These are phyloP conservation scores for Jacana jacana DNA, from an alignment of 2,113 vertebrate species.

Conservation along the genomic window DNA sequence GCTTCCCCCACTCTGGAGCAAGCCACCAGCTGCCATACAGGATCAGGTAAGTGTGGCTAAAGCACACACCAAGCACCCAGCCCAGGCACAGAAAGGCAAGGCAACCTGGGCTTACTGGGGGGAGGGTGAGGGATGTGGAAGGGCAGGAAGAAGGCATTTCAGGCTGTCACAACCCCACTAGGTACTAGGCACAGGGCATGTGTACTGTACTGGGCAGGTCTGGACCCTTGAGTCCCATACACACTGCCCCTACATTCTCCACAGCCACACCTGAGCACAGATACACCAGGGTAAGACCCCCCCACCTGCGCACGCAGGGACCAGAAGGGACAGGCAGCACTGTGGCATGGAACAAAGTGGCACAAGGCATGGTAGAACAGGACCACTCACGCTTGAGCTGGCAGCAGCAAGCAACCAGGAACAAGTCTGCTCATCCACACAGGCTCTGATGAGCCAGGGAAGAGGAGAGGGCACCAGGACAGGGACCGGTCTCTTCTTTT, in stretches of 20 bases:
- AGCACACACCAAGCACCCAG: constrained; percentile 1
- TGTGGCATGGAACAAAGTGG: constrained; percentile 48
- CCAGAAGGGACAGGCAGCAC: constrained; percentile 19
- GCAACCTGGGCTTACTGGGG: neutral
- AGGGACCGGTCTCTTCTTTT: constrained; percentile 47
- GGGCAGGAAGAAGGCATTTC: neutral
- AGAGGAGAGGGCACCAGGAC: constrained; percentile 46
- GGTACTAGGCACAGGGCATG: neutral
- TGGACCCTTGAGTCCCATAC: neutral
- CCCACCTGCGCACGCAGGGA: neutral
- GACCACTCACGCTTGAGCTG: constrained; percentile 9
- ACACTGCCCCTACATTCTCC: constrained; percentile 18
- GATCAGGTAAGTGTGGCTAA: constrained; percentile 5
- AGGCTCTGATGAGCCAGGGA: constrained; percentile 7
- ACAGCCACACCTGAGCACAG: neutral
- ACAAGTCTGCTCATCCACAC: neutral
- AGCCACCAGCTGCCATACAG: constrained; percentile 15
- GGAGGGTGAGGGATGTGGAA: too few relatives aligned
- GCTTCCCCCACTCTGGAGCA: neutral
- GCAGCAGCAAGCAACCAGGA: constrained; percentile 21
- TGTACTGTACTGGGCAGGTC: constrained; percentile 27
- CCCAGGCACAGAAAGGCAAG: constrained; percentile 1
- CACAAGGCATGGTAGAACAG: constrained; percentile 46
- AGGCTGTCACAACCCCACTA: neutral
- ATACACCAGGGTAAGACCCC: neutral